Percentiles rank a stretch among this genome's conserved stretches.
Conservation (phyloP, 2,113 vertebrate species). For the Anhinga anhinga region DNA sequence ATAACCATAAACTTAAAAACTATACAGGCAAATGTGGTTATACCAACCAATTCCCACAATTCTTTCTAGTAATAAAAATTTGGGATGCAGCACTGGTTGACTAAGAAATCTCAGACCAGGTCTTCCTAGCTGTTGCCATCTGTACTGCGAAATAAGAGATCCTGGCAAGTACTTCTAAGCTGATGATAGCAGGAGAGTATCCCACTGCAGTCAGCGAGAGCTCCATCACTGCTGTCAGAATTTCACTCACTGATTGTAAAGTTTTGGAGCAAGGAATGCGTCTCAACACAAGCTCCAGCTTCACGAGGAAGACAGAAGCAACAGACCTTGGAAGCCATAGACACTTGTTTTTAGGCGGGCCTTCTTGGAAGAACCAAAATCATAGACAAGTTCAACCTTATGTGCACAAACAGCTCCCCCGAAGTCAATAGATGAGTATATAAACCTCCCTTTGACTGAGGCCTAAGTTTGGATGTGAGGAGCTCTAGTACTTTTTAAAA, state of each 20-base stretch:
- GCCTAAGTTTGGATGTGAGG: background rate
- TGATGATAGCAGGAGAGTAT: background rate
- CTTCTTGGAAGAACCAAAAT: background rate
- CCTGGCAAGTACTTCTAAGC: background rate
- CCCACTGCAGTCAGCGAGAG: background rate
- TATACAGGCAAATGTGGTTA: background rate
- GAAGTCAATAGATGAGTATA: background rate
- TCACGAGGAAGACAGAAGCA: background rate
- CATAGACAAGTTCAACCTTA: background rate
- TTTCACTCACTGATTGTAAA: background rate
- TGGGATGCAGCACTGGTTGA: background rate
- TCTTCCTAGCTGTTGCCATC: background rate
- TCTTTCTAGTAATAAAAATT: background rate
- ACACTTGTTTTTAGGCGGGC: background rate
- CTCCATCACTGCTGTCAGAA: background rate
- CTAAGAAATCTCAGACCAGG: background rate
- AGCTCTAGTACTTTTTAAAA: background rate
- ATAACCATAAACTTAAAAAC: background rate
- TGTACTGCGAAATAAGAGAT: background rate
- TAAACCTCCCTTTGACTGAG: background rate
- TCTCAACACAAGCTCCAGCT: background rate
- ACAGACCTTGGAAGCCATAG: background rate
- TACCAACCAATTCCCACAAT: background rate
- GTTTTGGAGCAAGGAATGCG: background rate
- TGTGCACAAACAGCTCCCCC: background rate